Evolutionary conservation across 2,888 invertebrate species (phyloP).

Genomic region (Chrysodeixis includens): DNA sequence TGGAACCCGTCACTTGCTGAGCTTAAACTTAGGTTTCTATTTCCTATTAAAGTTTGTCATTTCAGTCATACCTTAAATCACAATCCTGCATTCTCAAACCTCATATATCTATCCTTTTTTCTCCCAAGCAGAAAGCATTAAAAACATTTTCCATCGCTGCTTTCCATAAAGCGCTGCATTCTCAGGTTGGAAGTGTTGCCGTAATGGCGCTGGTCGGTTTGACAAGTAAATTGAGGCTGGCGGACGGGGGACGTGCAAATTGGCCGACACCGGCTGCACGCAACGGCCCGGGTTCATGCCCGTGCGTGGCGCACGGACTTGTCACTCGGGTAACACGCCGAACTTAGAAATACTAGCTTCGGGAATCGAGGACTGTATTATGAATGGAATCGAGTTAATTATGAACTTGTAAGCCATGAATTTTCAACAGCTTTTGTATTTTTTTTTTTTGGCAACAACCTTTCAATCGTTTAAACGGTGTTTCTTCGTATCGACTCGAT

Average conservation of each 20-base stretch:
- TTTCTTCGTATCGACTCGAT: no score
- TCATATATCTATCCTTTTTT: not conserved
- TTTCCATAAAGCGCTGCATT: constrained; percentile 54
- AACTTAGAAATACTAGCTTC: constrained; percentile 43
- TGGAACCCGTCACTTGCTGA: not conserved
- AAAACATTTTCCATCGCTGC: constrained; percentile 8
- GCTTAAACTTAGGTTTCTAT: not conserved
- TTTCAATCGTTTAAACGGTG: no score
- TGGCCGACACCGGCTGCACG: constrained; percentile 69
- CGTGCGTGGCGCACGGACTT: constrained; percentile 65
- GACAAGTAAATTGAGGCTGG: constrained; percentile 83
- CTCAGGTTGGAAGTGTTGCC: constrained; percentile 41
- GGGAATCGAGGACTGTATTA: constrained; percentile 46
- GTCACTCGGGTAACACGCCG: constrained; percentile 59
- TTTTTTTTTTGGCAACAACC: no score
- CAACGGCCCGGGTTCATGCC: constrained; percentile 54
- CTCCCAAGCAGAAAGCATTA: not conserved
- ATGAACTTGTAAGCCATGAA: not conserved
- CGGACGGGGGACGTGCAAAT: constrained; percentile 82
- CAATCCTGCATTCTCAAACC: not conserved
- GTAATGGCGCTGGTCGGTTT: constrained; percentile 71
- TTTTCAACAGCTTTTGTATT: not conserved
- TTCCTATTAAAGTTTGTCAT: not conserved
- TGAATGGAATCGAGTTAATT: constrained; percentile 40
- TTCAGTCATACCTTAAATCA: not conserved